A percentile compares a stretch with the other conserved stretches of the same genome.
These are phyloP conservation scores for Allolobophora icterica DNA, from an alignment of 2,888 invertebrate genomes.

Conservation along the genomic window DNA sequence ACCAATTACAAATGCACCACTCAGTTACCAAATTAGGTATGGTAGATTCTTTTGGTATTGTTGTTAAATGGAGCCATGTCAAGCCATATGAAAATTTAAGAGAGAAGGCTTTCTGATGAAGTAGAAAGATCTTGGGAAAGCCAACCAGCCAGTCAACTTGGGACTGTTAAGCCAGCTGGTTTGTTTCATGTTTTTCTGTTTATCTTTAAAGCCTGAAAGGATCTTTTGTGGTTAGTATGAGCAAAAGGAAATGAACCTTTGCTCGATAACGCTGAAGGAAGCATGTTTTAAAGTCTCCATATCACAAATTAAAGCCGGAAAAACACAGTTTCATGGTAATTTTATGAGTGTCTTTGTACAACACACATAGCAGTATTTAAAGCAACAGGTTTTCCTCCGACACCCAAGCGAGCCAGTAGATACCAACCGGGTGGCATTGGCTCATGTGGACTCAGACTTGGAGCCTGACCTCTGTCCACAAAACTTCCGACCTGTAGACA, in stretches of 20 bases:
- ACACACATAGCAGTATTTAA: not conserved
- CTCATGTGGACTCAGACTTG: too few relatives aligned
- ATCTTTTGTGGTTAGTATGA: not conserved
- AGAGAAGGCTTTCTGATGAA: not conserved
- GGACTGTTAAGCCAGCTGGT: not conserved
- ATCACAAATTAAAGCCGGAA: not conserved
- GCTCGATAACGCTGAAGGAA: not conserved
- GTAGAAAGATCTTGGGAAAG: not conserved
- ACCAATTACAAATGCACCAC: not conserved
- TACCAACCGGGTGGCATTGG: too few relatives aligned
- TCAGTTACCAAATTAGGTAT: not conserved
- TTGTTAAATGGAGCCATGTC: not conserved
- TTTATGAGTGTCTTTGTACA: not conserved
- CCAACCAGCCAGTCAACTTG: not conserved
- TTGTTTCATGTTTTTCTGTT: not conserved
- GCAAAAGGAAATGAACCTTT: not conserved
- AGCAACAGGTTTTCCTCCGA: not conserved
- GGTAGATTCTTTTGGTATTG: not conserved
- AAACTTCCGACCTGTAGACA: not conserved
- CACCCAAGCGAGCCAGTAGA: too few relatives aligned
- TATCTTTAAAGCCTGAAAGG: not conserved
- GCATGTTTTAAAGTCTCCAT: not conserved
- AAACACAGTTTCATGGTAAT: not conserved
- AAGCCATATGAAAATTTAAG: not conserved
- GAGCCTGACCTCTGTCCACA: not conserved